Evolutionary conservation across 2,113 vertebrate species (phyloP), one percentile per base, ranked within the genome.

Genomic region (Pitta sordida): DNA sequence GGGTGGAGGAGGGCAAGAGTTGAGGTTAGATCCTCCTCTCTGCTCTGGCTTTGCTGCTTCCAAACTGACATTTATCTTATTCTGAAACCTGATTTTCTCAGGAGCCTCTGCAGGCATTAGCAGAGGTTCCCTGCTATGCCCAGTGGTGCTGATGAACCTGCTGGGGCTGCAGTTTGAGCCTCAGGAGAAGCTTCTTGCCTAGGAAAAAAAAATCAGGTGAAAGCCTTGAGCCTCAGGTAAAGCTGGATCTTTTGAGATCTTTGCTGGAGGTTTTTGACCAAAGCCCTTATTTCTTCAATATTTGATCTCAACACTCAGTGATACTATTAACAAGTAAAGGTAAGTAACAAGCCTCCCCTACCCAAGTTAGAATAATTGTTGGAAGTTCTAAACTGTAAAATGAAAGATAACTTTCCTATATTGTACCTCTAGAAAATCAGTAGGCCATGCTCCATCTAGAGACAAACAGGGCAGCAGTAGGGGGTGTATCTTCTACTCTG

Each of bases 51-150:
- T 6, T 52, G 62, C 7, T 77, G 18, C 27, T 62, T 70, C 51
- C n/a, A 15, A 24, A 0, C 9, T 19, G 44, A 16, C 29, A 11
- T 48, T 48, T 4, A 1, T 24, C 30, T 69, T 3, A 3, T 13
- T n/a, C 77, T 52, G 17, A 63, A 70, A 11, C 11, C 23, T 52
- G 29, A 1, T 59, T 91, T 71, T 43, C 24, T 39, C n/a, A n/a
- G 65, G 43, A 79, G 21, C 9, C 3, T 46, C 48, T 55, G 29
- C 24, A 41, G 20, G 34, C 9, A 22, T 13, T 22, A 62, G 49
- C 70, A 56, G 39, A 52, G n/a, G 20, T n/a, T 8, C 41, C 23
- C 27, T 49, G 51, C 37, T 46, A 4, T 41, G 22, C 34, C 27
- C 29, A 19, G 55, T 2, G 2, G 21, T 36, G 11, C 51, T 51